phyloP scores from a whole-genome alignment of 2,113 vertebrate genomes.

The Lutjanus erythropterus region DNA sequence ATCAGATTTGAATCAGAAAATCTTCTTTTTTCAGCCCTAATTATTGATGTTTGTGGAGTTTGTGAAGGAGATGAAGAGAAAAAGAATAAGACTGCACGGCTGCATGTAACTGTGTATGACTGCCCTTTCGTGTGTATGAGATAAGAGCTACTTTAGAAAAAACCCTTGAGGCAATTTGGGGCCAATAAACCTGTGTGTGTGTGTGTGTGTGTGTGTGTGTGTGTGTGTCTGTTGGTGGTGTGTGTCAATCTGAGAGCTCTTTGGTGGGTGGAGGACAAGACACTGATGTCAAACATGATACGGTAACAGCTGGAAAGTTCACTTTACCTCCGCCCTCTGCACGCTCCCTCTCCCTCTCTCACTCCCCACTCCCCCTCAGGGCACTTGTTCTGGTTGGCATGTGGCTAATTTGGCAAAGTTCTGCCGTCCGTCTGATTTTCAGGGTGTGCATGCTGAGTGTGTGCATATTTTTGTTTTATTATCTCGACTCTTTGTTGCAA shows the following conservation, averaged over 20 bases:
- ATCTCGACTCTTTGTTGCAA: neutral
- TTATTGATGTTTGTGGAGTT: too few relatives aligned
- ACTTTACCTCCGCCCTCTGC: conserved; percentile 47
- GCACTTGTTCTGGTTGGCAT: conserved; percentile 57
- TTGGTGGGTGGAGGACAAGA: conserved; percentile 57
- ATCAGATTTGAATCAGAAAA: too few relatives aligned
- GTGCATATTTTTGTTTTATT: conserved; percentile 44
- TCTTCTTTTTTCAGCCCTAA: too few relatives aligned
- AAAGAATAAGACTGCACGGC: neutral
- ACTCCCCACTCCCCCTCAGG: conserved; percentile 37
- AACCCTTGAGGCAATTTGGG: conserved; percentile 44
- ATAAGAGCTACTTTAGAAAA: conserved; percentile 44
- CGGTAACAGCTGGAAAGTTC: conserved; percentile 77
- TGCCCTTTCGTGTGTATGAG: conserved; percentile 7
- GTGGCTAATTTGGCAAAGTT: conserved; percentile 68
- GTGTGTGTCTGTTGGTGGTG: conserved; percentile 44
- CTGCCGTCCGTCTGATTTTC: conserved; percentile 50
- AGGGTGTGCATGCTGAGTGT: neutral
- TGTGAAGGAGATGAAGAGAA: conserved; percentile 9
- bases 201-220: conserved; percentile 39
- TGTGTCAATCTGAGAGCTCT: conserved; percentile 51
- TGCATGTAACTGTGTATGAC: neutral
- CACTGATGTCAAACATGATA: conserved; percentile 79
- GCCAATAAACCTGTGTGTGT: conserved; percentile 56
- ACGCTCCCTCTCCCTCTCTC: conserved; percentile 30